Evolutionary conservation across 2,888 invertebrate genomes (phyloP).

Genomic region (Gortyna flavago): DNA sequence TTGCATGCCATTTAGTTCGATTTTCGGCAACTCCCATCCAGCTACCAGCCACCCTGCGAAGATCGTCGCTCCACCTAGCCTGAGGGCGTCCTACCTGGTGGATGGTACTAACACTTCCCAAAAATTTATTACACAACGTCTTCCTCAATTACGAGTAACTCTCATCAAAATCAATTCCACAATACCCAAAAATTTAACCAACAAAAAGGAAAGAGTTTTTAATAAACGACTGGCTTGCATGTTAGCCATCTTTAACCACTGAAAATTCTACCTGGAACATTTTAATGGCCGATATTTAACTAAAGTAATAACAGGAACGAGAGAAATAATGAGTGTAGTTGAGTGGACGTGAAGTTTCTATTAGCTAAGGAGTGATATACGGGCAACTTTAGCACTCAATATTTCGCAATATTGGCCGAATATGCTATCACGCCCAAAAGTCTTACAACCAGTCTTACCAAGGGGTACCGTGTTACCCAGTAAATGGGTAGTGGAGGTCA

Average conservation of each 20-base stretch:
- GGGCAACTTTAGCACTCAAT: background rate
- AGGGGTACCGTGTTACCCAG: too few species aligned
- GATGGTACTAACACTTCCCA: too few species aligned
- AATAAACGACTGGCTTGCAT: slow-evolving; percentile 50
- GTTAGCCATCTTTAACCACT: slow-evolving; percentile 36
- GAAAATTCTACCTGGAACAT: slow-evolving; percentile 39
- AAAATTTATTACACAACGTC: background rate
- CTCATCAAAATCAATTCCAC: background rate
- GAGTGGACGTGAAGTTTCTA: slow-evolving; percentile 25
- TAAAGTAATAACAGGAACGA: slow-evolving; percentile 38
- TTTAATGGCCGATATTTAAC: slow-evolving; percentile 29
- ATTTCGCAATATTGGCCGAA: background rate
- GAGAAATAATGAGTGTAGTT: slow-evolving; percentile 28
- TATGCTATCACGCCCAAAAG: too few species aligned
- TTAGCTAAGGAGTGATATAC: background rate
- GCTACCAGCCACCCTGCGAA: too few species aligned
- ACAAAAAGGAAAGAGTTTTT: slow-evolving; percentile 28
- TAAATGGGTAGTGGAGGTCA: too few species aligned
- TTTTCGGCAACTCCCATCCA: too few species aligned
- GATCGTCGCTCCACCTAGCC: too few species aligned
- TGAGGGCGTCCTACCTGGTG: too few species aligned
- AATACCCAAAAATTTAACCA: background rate
- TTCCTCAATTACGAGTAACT: background rate
- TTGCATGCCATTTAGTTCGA: too few species aligned
- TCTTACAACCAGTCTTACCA: too few species aligned